Conservation (phyloP, 2,888 invertebrate species). For the Amorpha juglandis region DNA sequence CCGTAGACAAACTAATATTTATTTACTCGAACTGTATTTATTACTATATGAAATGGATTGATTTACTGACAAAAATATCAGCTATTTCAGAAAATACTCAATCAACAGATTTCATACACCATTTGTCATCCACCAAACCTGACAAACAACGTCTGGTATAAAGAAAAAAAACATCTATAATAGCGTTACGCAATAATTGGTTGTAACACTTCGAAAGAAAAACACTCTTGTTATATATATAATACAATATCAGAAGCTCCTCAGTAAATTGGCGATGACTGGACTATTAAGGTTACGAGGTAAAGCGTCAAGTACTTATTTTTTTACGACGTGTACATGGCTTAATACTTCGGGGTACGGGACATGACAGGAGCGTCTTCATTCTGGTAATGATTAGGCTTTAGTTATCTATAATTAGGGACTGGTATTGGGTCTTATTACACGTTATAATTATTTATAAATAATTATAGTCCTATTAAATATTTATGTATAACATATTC, state of each 20-base stretch:
- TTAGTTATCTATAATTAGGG: not conserved
- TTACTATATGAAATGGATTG: not conserved
- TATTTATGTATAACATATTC: too few species aligned
- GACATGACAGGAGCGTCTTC: not conserved
- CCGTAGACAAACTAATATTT: too few species aligned
- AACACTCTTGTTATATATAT: not conserved
- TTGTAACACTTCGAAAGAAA: not conserved
- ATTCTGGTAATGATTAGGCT: not conserved
- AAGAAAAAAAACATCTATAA: not conserved
- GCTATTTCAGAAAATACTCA: not conserved
- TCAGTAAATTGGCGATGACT: constrained; percentile 21
- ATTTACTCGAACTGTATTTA: too few species aligned
- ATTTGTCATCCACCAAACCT: not conserved
- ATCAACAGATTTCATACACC: not conserved
- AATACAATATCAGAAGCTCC: constrained; percentile 20
- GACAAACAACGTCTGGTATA: constrained; percentile 5
- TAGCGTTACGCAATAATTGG: constrained; percentile 4
- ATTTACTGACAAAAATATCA: not conserved
- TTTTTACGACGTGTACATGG: constrained; percentile 4
- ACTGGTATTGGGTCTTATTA: not conserved
- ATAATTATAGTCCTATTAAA: too few species aligned
- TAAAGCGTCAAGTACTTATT: constrained; percentile 11
- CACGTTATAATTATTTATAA: too few species aligned
- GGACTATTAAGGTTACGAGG: constrained; percentile 16
- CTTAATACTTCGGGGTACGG: not conserved